Evolutionary conservation across 2,888 invertebrate species (phyloP).

Genomic region (Rhopalosiphum nymphaeae): DNA sequence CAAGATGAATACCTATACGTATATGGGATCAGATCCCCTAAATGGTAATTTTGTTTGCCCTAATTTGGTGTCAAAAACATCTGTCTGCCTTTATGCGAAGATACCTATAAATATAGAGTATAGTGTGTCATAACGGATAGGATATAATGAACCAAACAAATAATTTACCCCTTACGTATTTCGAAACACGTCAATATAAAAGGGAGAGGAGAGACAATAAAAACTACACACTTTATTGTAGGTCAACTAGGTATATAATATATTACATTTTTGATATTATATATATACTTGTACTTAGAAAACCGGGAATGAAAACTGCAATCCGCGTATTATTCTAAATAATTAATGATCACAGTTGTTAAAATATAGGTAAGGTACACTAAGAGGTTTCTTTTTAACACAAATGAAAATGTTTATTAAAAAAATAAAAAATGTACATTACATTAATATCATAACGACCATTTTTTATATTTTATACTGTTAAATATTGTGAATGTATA

Average conservation of each 20-base stretch:
- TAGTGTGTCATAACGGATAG: slow-evolving; percentile 46
- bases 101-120: slow-evolving; percentile 17
- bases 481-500: slow-evolving; percentile 49
- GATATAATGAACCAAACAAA: slow-evolving; percentile 61
- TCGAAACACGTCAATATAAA: slow-evolving; percentile 32
- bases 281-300: not conserved
- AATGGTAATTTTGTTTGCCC: slow-evolving; percentile 56
- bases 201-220: not conserved
- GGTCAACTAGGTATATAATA: not conserved
- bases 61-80: slow-evolving; percentile 61
- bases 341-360: slow-evolving; percentile 32
- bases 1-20: slow-evolving; percentile 14
- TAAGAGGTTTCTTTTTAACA: not conserved
- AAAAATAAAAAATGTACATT: slow-evolving; percentile 35
- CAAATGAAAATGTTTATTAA: slow-evolving; percentile 23
- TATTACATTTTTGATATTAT: not conserved
- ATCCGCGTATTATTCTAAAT: not conserved
- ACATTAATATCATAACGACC: slow-evolving; percentile 31
- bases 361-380: not conserved
- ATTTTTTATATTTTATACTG: slow-evolving; percentile 44
- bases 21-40: not conserved
- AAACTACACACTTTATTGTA: not conserved
- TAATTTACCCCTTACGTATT: slow-evolving; percentile 53
- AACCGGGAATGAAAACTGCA: not conserved
- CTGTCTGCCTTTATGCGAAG: slow-evolving; percentile 30